Evolutionary conservation across 2,113 vertebrate genomes (phyloP), one percentile per base, ranked within the genome.

Genomic region (Rhinopomastus cyanomelas): DNA sequence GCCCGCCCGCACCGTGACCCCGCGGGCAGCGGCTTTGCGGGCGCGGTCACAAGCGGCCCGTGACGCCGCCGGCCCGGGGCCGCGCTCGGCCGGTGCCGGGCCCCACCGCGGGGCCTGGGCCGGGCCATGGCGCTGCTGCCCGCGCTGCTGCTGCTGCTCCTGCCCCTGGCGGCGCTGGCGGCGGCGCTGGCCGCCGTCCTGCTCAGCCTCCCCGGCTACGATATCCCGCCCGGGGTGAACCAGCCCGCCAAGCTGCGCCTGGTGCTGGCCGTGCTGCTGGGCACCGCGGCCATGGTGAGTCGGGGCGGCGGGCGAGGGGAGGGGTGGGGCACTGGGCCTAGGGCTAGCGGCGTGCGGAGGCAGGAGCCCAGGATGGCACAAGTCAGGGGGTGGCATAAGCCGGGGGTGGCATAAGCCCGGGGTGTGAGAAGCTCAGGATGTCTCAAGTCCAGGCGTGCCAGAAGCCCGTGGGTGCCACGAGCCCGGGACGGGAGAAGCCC

Each of bases 161-260:
- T 93, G 88, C 88, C 78, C 37, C 78, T 93, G 84, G 80, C 79
- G 37, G 92, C 69, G 92, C 80, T 93, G 92, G 91, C 81, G 36
- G 69, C 22, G 52, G 67, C 69, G 21, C 34, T 85, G 75, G 89
- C 67, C 77, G 16, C 73, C 5, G n/a, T 61, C 14, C 82, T 94
- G 21, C 89, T 94, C 68, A 78, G 82, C 49, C 90, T 81, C 20
- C 87, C 87, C 69, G 20, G 93, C 90, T 94, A 92, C 83, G 79
- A 94, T 49, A 92, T 94, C 83, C 93, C 93, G 53, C 74, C 89
- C 49, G 93, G 93, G 12, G 93, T 92, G 74, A 94, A 94, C 30
- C 93, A 94, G 69, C 93, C 93, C 34, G 90, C 75, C 79, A 94
- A 94, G 90, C 93, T 94, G 93, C 93, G 93, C 65, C 83, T 94